Evolutionary conservation across 2,113 vertebrate genomes (phyloP), one percentile per base, ranked within the genome.

Genomic region (Melospiza melodia): DNA sequence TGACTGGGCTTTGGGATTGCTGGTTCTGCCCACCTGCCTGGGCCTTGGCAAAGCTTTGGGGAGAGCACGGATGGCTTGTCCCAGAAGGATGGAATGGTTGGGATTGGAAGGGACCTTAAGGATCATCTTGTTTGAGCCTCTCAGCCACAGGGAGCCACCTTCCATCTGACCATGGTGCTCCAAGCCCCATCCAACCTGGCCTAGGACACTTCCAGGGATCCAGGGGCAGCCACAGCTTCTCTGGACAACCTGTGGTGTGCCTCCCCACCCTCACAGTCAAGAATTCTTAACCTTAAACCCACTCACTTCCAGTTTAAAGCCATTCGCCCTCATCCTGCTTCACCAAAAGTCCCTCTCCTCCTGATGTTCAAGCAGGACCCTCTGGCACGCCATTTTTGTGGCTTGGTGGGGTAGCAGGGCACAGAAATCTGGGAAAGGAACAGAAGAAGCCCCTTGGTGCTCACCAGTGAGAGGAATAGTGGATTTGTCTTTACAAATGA

Each of bases 191-290:
- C 30, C 39, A 54, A 3, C 39, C 46, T 35, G 30, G 55, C 15
- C 25, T 83, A 23, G 79, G 0, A 31, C 8, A 61, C 0, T 55
- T 41, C 24, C n/a, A 68, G n/a, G 24, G 41, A 55, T 41, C 54
- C 54, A 55, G n/a, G 2, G 39, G n/a, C 54, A 83, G 11, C 24
- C 21, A 41, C 46, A 61, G 46, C 14, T 62, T 2, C 39, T 39
- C 62, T 61, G 20, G 17, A 20, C 16, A 76, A 0, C 28, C 41
- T 35, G 9, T 75, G 62, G 13, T 20, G 46, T 23, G 28, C 7
- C 25, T 49, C 5, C 0, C 1, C 55, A 31, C 17, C n/a, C 25
- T 62, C 41, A 33, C 5, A 25, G 54, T 1, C 3, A 35, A 49
- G 25, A 69, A 49, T 43, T 49, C 31, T 41, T 76, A 27, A 48